A percentile compares a stretch with the other conserved stretches of the same genome.
Conservation (phyloP, 2,797 vertebrate genomes). For the Margarornis squamiger region DNA sequence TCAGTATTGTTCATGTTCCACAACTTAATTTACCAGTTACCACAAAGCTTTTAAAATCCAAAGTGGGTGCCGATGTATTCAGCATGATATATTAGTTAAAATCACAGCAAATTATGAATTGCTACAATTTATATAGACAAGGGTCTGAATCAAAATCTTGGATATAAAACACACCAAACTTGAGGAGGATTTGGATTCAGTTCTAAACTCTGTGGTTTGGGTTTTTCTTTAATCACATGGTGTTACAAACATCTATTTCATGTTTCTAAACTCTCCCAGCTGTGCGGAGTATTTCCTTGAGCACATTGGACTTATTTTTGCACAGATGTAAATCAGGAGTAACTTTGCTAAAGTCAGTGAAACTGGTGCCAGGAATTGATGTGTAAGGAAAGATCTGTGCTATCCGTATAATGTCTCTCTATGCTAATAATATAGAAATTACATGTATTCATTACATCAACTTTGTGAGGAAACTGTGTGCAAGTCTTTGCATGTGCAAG, state of each 20-base stretch:
- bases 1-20: background rate
- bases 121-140: background rate
- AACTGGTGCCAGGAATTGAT: background rate
- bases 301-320: constrained; percentile 11
- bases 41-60: background rate
- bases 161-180: background rate
- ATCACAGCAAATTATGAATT: background rate
- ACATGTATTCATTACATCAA: background rate
- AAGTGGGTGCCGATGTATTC: background rate
- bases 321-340: background rate
- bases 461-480: background rate
- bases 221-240: constrained; percentile 59
- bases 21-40: constrained; percentile 2
- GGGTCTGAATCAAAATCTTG: constrained; percentile 9
- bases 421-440: background rate
- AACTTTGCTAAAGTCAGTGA: background rate
- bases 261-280: constrained; percentile 60
- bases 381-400: background rate
- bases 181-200: constrained; percentile 38
- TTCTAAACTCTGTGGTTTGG: constrained; percentile 44
- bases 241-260: constrained; percentile 52
- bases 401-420: background rate
- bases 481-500: background rate
- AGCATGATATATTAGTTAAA: background rate
- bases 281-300: constrained; percentile 37